phyloP scores from a whole-genome alignment of 1,140 invertebrate species.

The Pseudomyrmex concolor region DNA sequence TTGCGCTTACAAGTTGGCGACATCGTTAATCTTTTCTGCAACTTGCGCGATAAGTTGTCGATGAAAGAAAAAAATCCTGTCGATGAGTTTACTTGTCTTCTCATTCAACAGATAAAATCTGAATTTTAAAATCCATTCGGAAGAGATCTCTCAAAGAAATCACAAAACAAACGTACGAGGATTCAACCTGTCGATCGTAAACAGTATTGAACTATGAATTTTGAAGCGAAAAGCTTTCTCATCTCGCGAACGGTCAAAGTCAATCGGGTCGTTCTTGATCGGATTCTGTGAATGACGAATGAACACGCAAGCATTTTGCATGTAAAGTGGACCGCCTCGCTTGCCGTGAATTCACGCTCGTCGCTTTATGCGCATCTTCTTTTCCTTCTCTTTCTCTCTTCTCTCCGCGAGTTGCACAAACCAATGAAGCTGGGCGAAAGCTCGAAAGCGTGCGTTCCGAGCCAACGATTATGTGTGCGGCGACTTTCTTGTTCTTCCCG shows the following conservation, averaged over 20 bases:
- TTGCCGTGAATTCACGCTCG: slow-evolving; percentile 22
- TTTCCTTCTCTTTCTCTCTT: not conserved
- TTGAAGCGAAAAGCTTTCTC: slow-evolving; percentile 18
- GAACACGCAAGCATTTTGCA: slow-evolving; percentile 24
- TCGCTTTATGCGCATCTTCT: slow-evolving; percentile 13
- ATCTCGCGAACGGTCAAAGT: slow-evolving; percentile 29
- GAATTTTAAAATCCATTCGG: not conserved
- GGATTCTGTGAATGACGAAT: slow-evolving; percentile 49
- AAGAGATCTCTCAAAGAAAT: slow-evolving; percentile 3
- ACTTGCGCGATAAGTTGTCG: slow-evolving; percentile 41
- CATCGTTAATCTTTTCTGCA: slow-evolving; percentile 50
- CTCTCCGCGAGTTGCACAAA: slow-evolving; percentile 58
- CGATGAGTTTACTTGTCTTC: slow-evolving; percentile 2
- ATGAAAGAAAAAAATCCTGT: slow-evolving; percentile 13
- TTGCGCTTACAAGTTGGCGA: slow-evolving; percentile 16
- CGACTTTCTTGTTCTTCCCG: slow-evolving; percentile 53
- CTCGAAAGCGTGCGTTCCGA: slow-evolving; percentile 10
- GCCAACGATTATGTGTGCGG: slow-evolving; percentile 12
- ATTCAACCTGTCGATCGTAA: not conserved
- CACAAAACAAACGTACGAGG: not conserved
- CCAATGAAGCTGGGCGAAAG: slow-evolving; percentile 14
- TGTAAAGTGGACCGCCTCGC: slow-evolving; percentile 9
- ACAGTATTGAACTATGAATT: not conserved
- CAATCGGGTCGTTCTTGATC: slow-evolving; percentile 31
- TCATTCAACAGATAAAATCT: slow-evolving; percentile 1